phyloP scores from a whole-genome alignment of 2,888 invertebrate genomes.

The Tachystola acroxantha region DNA sequence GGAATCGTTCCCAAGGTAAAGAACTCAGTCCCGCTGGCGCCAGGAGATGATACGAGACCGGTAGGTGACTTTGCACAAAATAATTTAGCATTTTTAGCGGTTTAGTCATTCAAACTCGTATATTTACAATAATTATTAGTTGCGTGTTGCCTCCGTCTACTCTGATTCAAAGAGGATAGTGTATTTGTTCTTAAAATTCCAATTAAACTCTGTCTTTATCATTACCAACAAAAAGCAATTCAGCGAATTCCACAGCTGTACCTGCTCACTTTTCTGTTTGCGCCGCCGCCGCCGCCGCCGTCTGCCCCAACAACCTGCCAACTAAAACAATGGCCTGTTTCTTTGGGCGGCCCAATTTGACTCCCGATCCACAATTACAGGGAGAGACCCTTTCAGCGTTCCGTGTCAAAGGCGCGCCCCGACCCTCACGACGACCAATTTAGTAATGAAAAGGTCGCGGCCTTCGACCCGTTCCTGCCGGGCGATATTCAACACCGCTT shows the following conservation, averaged over 20 bases:
- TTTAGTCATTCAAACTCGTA: no score
- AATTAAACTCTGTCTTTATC: no score
- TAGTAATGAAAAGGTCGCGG: constrained; percentile 18
- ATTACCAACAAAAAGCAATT: background rate
- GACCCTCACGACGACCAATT: constrained; percentile 15
- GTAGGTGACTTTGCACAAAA: no score
- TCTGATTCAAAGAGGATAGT: no score
- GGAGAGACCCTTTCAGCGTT: constrained; percentile 45
- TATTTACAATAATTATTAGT: no score
- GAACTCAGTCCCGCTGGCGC: no score
- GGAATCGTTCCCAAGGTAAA: no score
- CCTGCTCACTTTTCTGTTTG: constrained; percentile 2
- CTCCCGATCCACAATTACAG: constrained; percentile 55
- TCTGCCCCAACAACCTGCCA: constrained; percentile 16
- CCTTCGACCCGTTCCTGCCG: constrained; percentile 8
- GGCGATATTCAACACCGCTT: constrained; percentile 22
- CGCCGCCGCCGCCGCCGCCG: background rate
- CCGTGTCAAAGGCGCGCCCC: constrained; percentile 48
- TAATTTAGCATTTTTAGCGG: no score
- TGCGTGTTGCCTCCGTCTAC: no score
- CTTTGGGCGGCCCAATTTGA: constrained; percentile 51
- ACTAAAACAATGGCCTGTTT: constrained; percentile 27
- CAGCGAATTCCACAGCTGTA: background rate
- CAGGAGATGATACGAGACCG: no score
- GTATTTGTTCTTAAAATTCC: no score